Evolutionary conservation across 1,140 invertebrate genomes (phyloP).

Genomic region (Neoseiulus cucumeris): DNA sequence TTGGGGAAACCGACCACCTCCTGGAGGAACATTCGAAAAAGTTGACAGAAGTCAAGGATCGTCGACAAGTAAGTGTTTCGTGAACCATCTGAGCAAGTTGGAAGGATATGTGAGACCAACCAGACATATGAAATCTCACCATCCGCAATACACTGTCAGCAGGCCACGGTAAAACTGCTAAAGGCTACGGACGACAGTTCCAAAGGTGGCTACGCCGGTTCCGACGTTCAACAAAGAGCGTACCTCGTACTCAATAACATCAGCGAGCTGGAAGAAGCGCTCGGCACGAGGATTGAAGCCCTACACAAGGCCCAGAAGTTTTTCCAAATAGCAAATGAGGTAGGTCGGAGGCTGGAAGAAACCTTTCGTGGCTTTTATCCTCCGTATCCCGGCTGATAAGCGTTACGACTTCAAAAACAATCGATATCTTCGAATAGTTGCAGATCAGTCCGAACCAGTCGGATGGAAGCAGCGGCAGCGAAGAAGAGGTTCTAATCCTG

Average conservation of each 20-base stretch:
- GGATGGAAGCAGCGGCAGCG: too few relatives aligned
- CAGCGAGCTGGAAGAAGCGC: neutral
- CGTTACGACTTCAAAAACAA: too few relatives aligned
- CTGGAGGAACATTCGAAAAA: neutral
- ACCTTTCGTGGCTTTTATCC: too few relatives aligned
- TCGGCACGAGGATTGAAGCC: neutral
- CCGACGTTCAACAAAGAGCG: slow-evolving; percentile 6
- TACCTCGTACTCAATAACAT: neutral
- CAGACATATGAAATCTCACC: too few relatives aligned
- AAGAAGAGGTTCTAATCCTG: neutral
- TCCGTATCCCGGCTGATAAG: too few relatives aligned
- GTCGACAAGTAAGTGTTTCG: neutral
- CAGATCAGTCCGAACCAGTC: too few relatives aligned
- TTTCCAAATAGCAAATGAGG: neutral
- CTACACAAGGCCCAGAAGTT: neutral
- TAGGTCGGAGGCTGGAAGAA: too few relatives aligned
- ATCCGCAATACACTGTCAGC: too few relatives aligned
- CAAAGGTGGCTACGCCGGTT: neutral
- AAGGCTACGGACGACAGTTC: neutral
- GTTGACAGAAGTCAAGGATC: neutral
- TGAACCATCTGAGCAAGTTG: neutral
- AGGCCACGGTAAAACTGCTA: neutral
- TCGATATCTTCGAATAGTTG: too few relatives aligned
- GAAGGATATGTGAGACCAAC: too few relatives aligned
- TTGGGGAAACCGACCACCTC: neutral